phyloP scores from a whole-genome alignment of 2,888 invertebrate genomes.

The Caenorhabditis japonica region DNA sequence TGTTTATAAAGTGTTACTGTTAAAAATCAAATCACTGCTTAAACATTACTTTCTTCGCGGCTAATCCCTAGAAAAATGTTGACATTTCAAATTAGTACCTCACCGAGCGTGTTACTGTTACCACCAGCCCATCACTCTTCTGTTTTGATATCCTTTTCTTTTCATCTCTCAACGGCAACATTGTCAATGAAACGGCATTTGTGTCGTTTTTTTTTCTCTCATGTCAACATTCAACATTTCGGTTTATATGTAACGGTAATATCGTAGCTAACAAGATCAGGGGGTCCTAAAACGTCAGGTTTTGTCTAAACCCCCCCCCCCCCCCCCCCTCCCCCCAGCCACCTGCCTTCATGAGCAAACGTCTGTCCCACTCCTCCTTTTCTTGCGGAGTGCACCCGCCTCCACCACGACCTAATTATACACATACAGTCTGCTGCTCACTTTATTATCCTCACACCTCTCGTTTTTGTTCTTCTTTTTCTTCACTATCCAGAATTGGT shows the following conservation, averaged over 20 bases:
- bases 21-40: no score
- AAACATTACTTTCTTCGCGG: no score
- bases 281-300: constrained; percentile 38
- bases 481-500: no score
- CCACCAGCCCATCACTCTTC: background rate
- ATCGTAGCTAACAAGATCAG: constrained; percentile 45
- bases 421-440: constrained; percentile 52
- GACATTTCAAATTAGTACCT: constrained; percentile 36
- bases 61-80: constrained; percentile 36
- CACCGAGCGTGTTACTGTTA: constrained; percentile 12
- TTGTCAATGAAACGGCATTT: constrained; percentile 8
- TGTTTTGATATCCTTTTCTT: constrained; percentile 26
- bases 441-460: constrained; percentile 41
- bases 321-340: background rate
- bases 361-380: no score
- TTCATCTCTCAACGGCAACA: constrained; percentile 8
- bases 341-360: constrained; percentile 4
- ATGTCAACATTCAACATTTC: constrained; percentile 27
- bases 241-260: background rate
- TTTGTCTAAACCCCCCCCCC: constrained; percentile 14
- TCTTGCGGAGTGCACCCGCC: constrained; percentile 28
- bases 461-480: background rate
- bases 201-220: constrained; percentile 11
- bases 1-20: no score
- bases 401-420: constrained; percentile 47